phyloP scores from a whole-genome alignment of 2,888 invertebrate species.

The Arrhopalites spinosus region DNA sequence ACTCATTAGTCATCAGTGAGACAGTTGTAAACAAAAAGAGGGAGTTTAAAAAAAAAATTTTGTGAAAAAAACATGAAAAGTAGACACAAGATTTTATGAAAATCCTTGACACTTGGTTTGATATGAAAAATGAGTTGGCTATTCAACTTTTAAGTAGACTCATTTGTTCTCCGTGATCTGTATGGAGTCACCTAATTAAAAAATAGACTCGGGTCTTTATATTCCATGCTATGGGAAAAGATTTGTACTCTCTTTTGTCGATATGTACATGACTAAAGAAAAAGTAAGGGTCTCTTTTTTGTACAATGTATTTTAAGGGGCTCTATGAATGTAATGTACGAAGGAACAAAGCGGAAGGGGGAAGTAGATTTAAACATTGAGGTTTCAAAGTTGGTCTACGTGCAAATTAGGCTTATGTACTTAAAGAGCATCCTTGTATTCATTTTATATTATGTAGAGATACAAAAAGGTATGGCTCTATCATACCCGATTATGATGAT shows the following conservation, averaged over 20 bases:
- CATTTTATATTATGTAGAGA: too few species aligned
- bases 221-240: not conserved
- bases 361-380: not conserved
- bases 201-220: not conserved
- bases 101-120: slow-evolving; percentile 11
- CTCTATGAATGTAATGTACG: too few species aligned
- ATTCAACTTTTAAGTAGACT: not conserved
- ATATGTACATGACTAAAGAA: too few species aligned
- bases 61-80: not conserved
- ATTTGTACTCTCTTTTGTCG: too few species aligned
- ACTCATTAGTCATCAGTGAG: slow-evolving; percentile 1
- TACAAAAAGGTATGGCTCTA: too few species aligned
- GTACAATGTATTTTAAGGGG: too few species aligned
- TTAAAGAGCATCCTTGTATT: too few species aligned
- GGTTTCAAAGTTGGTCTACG: not conserved
- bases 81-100: not conserved
- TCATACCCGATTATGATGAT: too few species aligned
- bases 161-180: slow-evolving; percentile 15
- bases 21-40: not conserved
- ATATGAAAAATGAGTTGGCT: slow-evolving; percentile 15
- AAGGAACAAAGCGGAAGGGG: slow-evolving; percentile 8
- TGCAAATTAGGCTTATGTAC: too few species aligned
- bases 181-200: slow-evolving; percentile 23
- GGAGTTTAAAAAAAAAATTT: not conserved
- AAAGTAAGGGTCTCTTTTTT: too few species aligned